Evolutionary conservation across 2,113 vertebrate species (phyloP).

Genomic region (Nipponia nippon): DNA sequence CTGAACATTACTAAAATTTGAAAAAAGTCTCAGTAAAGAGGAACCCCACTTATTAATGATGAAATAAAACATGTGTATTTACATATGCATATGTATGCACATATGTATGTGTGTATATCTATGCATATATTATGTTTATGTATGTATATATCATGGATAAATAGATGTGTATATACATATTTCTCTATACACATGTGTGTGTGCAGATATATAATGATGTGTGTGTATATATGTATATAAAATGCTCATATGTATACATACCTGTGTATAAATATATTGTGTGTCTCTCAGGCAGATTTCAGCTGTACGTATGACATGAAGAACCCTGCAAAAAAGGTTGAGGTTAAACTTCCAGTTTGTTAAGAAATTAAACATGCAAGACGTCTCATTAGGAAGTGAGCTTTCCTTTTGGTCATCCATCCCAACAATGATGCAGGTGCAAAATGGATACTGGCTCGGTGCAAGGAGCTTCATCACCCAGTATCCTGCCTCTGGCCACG

Average conservation of each 20-base stretch:
- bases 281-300: background rate
- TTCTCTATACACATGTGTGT: too few species aligned
- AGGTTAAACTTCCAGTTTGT: background rate
- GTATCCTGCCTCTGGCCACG: too few species aligned
- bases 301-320: background rate
- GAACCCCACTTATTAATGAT: background rate
- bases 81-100: too few species aligned
- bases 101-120: background rate
- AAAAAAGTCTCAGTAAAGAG: background rate
- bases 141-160: background rate
- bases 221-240: background rate
- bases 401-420: slow-evolving; percentile 82
- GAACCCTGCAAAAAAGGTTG: background rate
- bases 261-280: background rate
- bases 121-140: background rate
- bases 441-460: background rate
- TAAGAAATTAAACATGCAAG: background rate
- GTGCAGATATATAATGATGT: background rate
- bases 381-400: slow-evolving; percentile 75
- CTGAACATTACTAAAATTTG: background rate
- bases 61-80: background rate
- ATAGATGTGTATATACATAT: background rate
- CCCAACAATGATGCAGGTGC: slow-evolving; percentile 83
- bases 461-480: too few species aligned
- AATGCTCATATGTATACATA: background rate